Percentiles rank a stretch among this genome's conserved stretches.
These are phyloP conservation scores for Bombus sibiricus DNA, from an alignment of 1,140 invertebrate species.

Conservation along the genomic window DNA sequence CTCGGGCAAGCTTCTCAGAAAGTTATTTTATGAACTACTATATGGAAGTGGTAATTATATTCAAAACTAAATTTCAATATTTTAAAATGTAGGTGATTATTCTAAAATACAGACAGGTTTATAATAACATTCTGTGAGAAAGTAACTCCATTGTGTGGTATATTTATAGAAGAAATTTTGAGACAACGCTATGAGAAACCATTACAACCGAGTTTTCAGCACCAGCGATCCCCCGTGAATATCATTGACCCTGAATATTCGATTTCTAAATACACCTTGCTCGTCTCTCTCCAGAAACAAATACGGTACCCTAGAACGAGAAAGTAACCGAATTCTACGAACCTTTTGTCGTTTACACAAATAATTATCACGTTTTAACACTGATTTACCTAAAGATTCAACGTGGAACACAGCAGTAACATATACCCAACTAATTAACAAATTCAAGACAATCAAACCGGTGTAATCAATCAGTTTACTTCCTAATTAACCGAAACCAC, in stretches of 20 bases:
- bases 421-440: neutral
- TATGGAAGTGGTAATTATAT: neutral
- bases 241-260: constrained; percentile 49
- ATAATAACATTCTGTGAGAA: neutral
- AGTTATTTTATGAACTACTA: neutral
- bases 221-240: constrained; percentile 27
- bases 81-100: no score
- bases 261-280: constrained; percentile 43
- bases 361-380: constrained; percentile 11
- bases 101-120: no score
- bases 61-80: neutral
- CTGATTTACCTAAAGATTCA: neutral
- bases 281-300: constrained; percentile 28
- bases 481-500: neutral
- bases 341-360: neutral
- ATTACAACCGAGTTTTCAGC: constrained; percentile 20
- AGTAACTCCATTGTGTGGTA: neutral
- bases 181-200: constrained; percentile 8
- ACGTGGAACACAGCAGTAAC: neutral
- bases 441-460: neutral
- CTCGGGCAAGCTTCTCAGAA: neutral
- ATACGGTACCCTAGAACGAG: constrained; percentile 22
- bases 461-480: neutral
- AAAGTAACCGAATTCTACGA: constrained; percentile 32
- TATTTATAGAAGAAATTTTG: constrained; percentile 27